Base-by-base conservation (phyloP, 2,113 vertebrate species). In the Aramus guarauna region DNA sequence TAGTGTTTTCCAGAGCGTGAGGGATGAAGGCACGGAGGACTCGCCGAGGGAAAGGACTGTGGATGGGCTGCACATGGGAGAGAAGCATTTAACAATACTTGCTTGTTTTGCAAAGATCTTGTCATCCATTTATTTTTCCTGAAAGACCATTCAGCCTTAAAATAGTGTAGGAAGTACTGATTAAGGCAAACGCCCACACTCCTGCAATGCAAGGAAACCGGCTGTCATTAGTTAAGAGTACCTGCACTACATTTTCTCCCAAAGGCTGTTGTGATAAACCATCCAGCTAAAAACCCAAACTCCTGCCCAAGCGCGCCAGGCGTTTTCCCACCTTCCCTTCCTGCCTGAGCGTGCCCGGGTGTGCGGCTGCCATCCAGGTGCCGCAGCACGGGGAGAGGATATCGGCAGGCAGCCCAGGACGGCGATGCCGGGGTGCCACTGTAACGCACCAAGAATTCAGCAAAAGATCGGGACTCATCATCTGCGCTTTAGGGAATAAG, bases 251-350 rank as follows among this genome's bases (percentile, higher is more conserved):
- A 0, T 41, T 84, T 88, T 68, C 52, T 92, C 86, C 43, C 47
- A 45, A 56, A 67, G 19, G 24, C 32, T 78, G 43, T 60, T 74
- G 60, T 88, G 34, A 60, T 84, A 86, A 84, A 43, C 14, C 39
- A 82, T 17, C 47, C 82, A 73, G 34, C 60, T 86, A 32, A 90
- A 83, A 90, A 23, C 12, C 19, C 24, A 36, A 52, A 37, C 12
- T 41, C 68, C 43, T 71, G 36, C 45, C 39, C 64, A 47, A 71
- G 43, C 0, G 0, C 0, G 0, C 23, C 0, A 1, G 36, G 62
- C 4, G 0, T 92, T 92, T 85, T 69, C 41, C 62, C 37, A 48
- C 56, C 29, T 68, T 41, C 62, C 80, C 34, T 36, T 84, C 64
- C 32, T 60, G 47, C 68, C 47, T 24, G 59, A 80, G 64, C 2